Percentiles rank a stretch among this genome's conserved stretches.
Conservation (phyloP, 1,140 invertebrate genomes). For the Sycophila sp. region DNA sequence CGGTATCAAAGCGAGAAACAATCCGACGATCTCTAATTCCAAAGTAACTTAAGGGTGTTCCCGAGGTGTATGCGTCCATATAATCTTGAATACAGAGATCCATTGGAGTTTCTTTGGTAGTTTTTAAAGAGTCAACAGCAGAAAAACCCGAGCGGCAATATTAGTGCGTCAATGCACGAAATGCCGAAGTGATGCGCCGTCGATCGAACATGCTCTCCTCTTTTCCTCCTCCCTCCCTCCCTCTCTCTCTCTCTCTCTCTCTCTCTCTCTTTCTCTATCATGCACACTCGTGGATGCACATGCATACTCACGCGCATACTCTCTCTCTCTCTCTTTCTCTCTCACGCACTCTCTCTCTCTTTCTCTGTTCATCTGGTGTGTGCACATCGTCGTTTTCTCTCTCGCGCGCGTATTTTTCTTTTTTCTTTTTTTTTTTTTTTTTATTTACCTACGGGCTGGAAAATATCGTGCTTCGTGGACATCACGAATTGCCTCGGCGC, state of each 20-base stretch:
- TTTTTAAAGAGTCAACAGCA: neutral
- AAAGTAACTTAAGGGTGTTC: neutral
- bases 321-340: neutral
- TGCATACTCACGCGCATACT: neutral
- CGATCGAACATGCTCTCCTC: constrained; percentile 23
- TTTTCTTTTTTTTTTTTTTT: too few relatives aligned
- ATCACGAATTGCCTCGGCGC: neutral
- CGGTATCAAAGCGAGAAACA: neutral
- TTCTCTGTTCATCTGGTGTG: neutral
- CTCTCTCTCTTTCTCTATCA: neutral
- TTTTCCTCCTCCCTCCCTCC: neutral
- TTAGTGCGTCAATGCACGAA: constrained; percentile 5
- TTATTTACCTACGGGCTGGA: neutral
- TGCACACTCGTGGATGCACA: neutral
- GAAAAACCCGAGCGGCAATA: neutral
- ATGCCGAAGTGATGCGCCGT: constrained; percentile 5
- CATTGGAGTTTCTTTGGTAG: constrained; percentile 32
- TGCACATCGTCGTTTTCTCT: neutral
- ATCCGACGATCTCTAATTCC: neutral
- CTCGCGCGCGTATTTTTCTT: too few relatives aligned
- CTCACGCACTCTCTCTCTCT: neutral
- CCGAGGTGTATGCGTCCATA: neutral
- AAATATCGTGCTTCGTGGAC: neutral
- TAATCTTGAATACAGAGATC: constrained; percentile 1
- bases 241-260: neutral